Base-by-base conservation (phyloP, 2,113 vertebrate species). In the Hypomesus transpacificus region DNA sequence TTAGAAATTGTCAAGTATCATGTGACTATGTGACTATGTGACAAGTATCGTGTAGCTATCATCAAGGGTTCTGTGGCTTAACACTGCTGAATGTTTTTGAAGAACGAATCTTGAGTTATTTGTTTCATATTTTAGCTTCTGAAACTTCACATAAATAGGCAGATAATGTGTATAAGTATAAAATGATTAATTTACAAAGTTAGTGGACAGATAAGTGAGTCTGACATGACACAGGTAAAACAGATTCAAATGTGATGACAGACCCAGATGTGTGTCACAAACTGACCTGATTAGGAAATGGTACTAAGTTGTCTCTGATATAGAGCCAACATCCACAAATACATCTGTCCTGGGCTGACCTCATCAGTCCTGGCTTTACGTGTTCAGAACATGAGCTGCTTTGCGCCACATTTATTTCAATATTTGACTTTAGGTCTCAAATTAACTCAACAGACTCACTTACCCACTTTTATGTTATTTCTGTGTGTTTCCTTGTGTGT, bases 261-360 rank as follows among this genome's bases (percentile, higher is more conserved):
- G 57, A 59, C 20, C 20, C 21, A 59, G 57, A 59, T 59, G 20
- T 59, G 57, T 59, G 57, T 59, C 20, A 64, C 31, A 46, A 28
- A n/a, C 26, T 39, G 62, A 64, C 31, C 62, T 34, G 62, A 34
- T 64, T 31, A n/a, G 13, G n/a, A 18, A 28, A 64, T 46, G n/a
- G 26, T 31, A 34, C 17, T 64, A n/a, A 34, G 31, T 64, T 59
- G 57, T 59, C 57, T 59, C 57, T 59, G 22, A 59, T 59, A 34
- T 59, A 22, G n/a, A 26, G 34, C 28, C 62, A 28, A 64, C 18
- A 34, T 14, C 34, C 62, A 28, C 62, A 64, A 64, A 64, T 39
- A 31, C 31, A n/a, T 64, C 26, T 34, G 62, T 39, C 31, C 62
- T 1, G 46, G 16, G 28, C 31, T 64, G 62, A 64, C 62, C 62